Evolutionary conservation across 2,888 invertebrate genomes (phyloP).

Genomic region (Rhabditoides inermis): DNA sequence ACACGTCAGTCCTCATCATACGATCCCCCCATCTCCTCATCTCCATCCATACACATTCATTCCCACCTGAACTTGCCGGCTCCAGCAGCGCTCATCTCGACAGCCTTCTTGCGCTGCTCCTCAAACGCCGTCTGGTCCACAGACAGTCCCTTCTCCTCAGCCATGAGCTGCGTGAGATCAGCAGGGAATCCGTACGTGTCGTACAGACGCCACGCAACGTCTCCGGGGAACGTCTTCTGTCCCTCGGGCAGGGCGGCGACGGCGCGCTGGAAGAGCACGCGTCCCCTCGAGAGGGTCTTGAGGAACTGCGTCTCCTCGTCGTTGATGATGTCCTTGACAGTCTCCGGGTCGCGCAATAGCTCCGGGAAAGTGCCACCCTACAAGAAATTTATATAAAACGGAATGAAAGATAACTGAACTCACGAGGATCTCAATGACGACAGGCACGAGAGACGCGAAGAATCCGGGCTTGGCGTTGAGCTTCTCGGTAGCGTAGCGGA

Average conservation of each 20-base stretch:
- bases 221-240: conserved; percentile 73
- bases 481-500: conserved; percentile 92
- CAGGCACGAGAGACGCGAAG: conserved; percentile 78
- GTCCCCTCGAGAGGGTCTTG: conserved; percentile 83
- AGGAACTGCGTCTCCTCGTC: conserved; percentile 96
- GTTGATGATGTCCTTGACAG: conserved; percentile 81
- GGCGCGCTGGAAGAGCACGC: conserved; percentile 79
- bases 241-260: conserved; percentile 70
- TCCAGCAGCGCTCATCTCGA: conserved; percentile 67
- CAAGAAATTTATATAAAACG: conserved; percentile 8
- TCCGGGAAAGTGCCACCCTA: conserved; percentile 64
- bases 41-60: too few species aligned
- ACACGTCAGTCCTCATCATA: too few species aligned
- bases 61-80: conserved; percentile 69
- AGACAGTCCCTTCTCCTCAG: conserved; percentile 80
- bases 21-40: too few species aligned
- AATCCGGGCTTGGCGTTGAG: conserved; percentile 88
- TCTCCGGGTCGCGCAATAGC: conserved; percentile 75
- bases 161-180: conserved; percentile 93
- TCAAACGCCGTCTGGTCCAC: conserved; percentile 87
- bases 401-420: not conserved
- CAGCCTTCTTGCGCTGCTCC: conserved; percentile 76
- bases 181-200: conserved; percentile 98
- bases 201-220: conserved; percentile 94
- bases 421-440: conserved; percentile 72